Conservation (phyloP, 2,888 invertebrate genomes). For the Altica lythri region DNA sequence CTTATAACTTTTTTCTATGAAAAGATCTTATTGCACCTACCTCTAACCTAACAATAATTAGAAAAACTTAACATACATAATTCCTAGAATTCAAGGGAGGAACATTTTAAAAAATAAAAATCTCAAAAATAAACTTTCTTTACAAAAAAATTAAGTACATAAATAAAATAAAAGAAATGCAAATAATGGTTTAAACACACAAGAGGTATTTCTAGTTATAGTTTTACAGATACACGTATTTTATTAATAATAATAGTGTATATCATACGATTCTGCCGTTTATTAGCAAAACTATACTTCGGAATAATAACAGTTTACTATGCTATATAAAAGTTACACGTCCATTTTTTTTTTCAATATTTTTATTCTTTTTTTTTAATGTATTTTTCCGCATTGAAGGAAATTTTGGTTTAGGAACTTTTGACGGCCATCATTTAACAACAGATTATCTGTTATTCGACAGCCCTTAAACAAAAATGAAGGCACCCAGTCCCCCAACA, state of each 20-base stretch:
- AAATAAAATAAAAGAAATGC: constrained; percentile 48
- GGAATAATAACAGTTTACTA: constrained; percentile 54
- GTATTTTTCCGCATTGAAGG: constrained; percentile 53
- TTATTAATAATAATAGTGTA: constrained; percentile 54
- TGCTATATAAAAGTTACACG: constrained; percentile 57
- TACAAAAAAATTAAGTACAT: constrained; percentile 42
- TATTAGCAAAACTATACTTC: constrained; percentile 56
- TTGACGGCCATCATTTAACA: constrained; percentile 34
- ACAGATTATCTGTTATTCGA: constrained; percentile 19
- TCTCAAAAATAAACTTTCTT: constrained; percentile 39
- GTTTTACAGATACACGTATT: constrained; percentile 50
- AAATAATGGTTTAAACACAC: constrained; percentile 41
- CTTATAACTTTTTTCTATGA: constrained; percentile 47
- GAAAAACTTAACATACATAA: constrained; percentile 49
- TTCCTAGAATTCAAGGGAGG: constrained; percentile 53
- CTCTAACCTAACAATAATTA: constrained; percentile 52
- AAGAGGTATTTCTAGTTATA: constrained; percentile 20
- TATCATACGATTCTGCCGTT: constrained; percentile 54
- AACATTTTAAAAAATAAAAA: constrained; percentile 52
- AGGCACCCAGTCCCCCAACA: constrained; percentile 61
- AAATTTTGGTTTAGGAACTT: constrained; percentile 57
- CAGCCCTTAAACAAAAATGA: constrained; percentile 44
- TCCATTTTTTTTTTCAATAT: no score
- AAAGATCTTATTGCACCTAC: constrained; percentile 58
- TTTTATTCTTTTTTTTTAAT: constrained; percentile 38